Percentiles rank a stretch among this genome's conserved stretches.
Conservation (phyloP, 2,888 invertebrate species). For the Drosophila mercatorum region DNA sequence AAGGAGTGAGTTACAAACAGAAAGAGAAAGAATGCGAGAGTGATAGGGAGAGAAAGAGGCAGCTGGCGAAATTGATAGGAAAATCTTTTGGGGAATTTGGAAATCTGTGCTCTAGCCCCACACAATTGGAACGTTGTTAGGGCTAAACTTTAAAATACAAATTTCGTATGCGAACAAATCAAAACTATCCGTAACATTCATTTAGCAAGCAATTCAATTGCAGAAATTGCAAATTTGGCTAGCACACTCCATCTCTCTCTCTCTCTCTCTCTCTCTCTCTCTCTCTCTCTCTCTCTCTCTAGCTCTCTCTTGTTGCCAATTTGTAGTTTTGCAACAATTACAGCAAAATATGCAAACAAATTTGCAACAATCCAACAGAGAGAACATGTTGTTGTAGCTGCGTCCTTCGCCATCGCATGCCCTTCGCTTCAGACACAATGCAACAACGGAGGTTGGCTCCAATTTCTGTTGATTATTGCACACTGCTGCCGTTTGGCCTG, state of each 20-base stretch:
- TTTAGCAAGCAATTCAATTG: conserved; percentile 45
- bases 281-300: conserved; percentile 7
- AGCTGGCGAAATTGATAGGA: conserved; percentile 12
- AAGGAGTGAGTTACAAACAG: not conserved
- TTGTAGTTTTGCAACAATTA: conserved; percentile 59
- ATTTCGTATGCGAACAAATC: conserved; percentile 21
- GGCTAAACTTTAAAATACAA: conserved; percentile 13
- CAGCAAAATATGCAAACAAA: conserved; percentile 61
- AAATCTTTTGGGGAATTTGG: not conserved
- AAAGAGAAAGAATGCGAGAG: not conserved
- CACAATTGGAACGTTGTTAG: conserved; percentile 1
- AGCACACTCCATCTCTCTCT: not conserved
- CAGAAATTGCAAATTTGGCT: not conserved
- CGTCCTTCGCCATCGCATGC: not conserved
- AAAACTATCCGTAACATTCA: conserved; percentile 27
- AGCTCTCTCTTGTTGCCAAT: conserved; percentile 29
- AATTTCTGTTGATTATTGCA: conserved; percentile 60
- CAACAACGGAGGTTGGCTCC: conserved; percentile 17
- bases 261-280: conserved; percentile 5
- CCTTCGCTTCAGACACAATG: not conserved
- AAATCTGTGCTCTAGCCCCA: not conserved
- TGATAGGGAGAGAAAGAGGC: not conserved
- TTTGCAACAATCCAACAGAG: conserved; percentile 43
- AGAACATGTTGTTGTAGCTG: conserved; percentile 11
- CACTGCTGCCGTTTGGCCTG: conserved; percentile 17